Evolutionary conservation across 2,113 vertebrate genomes (phyloP).

Genomic region (Anoura caudifer): DNA sequence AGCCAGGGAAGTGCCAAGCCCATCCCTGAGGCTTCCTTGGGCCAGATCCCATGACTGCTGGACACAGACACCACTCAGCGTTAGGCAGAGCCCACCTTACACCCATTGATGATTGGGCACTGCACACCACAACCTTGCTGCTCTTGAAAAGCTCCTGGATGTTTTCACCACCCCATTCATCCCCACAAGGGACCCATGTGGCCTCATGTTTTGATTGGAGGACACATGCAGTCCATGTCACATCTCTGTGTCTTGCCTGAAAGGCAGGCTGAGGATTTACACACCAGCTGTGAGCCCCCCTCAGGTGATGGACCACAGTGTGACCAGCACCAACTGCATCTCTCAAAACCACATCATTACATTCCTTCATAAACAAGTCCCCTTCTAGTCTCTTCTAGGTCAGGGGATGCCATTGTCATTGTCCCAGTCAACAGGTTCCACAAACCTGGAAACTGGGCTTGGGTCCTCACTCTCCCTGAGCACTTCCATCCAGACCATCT

Average conservation of each 20-base stretch:
- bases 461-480: neutral
- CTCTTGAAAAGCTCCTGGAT: neutral
- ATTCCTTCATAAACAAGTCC: neutral
- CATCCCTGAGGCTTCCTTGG: neutral
- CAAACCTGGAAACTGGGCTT: neutral
- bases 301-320: neutral
- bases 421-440: neutral
- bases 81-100: neutral
- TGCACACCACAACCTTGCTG: neutral
- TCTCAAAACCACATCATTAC: neutral
- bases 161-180: neutral
- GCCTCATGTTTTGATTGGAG: neutral
- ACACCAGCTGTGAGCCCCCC: neutral
- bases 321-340: accelerated
- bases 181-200: neutral
- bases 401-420: accelerated
- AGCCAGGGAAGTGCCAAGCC: neutral
- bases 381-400: neutral
- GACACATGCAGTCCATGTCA: neutral
- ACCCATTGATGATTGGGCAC: accelerated
- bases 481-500: neutral
- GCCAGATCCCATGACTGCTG: neutral
- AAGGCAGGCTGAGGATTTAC: neutral
- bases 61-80: neutral
- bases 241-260: neutral